phyloP scores from a whole-genome alignment of 2,888 invertebrate genomes.

The Lomographa bimaculata region DNA sequence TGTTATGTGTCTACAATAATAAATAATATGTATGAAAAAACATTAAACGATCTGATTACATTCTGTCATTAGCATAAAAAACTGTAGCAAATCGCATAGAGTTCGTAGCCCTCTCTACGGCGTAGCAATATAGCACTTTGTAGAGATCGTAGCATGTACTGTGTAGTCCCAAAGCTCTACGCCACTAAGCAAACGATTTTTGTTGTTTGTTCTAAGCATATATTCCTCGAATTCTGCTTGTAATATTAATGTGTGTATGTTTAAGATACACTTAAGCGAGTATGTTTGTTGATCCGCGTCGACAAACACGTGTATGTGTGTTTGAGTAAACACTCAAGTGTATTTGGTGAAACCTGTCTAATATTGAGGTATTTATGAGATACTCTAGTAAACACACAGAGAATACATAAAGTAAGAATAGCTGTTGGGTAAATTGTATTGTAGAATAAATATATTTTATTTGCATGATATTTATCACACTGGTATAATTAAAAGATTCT shows the following conservation, averaged over 20 bases:
- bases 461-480: too few species aligned
- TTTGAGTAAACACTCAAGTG: constrained; percentile 24
- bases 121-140: constrained; percentile 6
- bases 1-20: too few species aligned
- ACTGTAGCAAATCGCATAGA: too few species aligned
- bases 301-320: constrained; percentile 18
- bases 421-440: too few species aligned
- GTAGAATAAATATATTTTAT: too few species aligned
- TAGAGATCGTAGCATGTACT: constrained; percentile 13
- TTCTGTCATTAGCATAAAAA: too few species aligned
- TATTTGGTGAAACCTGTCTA: constrained; percentile 20
- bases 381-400: constrained; percentile 7
- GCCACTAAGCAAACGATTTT: background rate
- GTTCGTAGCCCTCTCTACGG: constrained; percentile 1
- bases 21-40: too few species aligned
- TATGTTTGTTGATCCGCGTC: too few species aligned
- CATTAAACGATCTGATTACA: too few species aligned
- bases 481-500: too few species aligned
- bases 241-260: constrained; percentile 19
- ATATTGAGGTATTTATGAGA: constrained; percentile 13
- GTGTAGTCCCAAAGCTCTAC: constrained; percentile 5
- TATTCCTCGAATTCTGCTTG: constrained; percentile 13
- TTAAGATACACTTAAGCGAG: constrained; percentile 15
- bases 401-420: constrained; percentile 1
- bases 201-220: constrained; percentile 5